Percentiles rank a stretch among this genome's conserved stretches.
Evolutionary conservation across 1,140 invertebrate genomes (phyloP).

Genomic region (Drosophila ficusphila): DNA sequence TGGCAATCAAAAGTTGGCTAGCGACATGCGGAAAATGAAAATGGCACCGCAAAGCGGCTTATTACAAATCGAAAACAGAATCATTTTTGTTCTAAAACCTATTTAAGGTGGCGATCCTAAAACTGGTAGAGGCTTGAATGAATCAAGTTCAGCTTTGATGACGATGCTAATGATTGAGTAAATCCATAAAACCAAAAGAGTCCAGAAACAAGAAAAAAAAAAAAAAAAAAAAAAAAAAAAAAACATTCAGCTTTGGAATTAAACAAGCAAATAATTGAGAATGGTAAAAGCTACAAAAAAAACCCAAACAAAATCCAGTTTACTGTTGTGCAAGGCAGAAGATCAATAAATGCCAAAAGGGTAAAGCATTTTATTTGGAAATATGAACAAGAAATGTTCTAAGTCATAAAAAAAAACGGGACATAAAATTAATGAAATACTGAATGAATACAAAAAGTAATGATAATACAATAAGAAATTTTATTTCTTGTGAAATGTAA

Average conservation of each 20-base stretch:
- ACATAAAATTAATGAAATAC: no score
- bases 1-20: conserved; percentile 44
- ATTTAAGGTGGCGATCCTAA: conserved; percentile 26
- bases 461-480: no score
- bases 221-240: neutral
- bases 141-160: neutral
- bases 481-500: no score
- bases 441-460: no score
- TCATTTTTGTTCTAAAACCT: conserved; percentile 8
- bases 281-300: neutral
- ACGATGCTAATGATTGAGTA: conserved; percentile 11
- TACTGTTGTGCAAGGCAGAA: neutral
- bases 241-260: no score
- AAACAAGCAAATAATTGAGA: neutral
- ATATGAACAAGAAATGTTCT: no score
- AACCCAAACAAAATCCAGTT: neutral
- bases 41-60: conserved; percentile 37
- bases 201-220: conserved; percentile 4
- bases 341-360: neutral
- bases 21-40: conserved; percentile 40
- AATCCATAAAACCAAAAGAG: conserved; percentile 5
- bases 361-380: no score
- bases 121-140: conserved; percentile 25
- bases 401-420: no score
- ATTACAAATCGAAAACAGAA: conserved; percentile 34